A percentile compares a stretch with the other conserved stretches of the same genome.
Evolutionary conservation across 2,797 vertebrate species (phyloP).

Genomic region (Danio tinwini): DNA sequence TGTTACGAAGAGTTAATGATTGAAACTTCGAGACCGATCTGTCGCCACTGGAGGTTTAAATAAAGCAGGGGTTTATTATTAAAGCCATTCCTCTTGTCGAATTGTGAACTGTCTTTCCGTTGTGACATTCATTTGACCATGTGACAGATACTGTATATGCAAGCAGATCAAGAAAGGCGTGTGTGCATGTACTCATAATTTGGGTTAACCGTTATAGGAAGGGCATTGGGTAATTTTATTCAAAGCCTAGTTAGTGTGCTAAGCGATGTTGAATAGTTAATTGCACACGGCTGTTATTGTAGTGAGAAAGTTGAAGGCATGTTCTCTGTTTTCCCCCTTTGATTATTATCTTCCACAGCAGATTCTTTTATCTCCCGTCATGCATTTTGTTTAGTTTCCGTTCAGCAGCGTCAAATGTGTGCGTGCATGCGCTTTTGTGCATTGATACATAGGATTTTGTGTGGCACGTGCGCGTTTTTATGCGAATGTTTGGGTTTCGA

Average conservation of each 20-base stretch:
- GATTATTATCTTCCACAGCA: conserved; percentile 36
- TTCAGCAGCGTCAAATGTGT: conserved; percentile 3
- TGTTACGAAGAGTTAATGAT: conserved; percentile 14
- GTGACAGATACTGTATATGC: neutral
- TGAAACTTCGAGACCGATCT: neutral
- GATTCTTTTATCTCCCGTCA: conserved; percentile 49
- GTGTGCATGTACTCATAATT: neutral
- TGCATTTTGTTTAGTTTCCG: conserved; percentile 39
- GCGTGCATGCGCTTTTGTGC: neutral
- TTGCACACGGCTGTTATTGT: neutral
- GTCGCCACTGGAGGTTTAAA: neutral
- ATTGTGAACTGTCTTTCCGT: conserved; percentile 16
- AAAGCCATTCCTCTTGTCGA: neutral
- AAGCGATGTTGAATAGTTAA: neutral
- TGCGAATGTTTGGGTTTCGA: neutral
- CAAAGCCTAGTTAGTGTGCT: neutral
- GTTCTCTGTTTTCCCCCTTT: conserved; percentile 3
- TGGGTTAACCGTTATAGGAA: neutral
- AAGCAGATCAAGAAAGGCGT: neutral
- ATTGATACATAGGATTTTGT: neutral
- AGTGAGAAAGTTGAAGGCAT: conserved; percentile 28
- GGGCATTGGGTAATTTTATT: neutral
- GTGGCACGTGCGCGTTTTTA: neutral
- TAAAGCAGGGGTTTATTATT: neutral
- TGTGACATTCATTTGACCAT: neutral